phyloP scores from a whole-genome alignment of 2,888 invertebrate species.

The Drosophila anomelani region DNA sequence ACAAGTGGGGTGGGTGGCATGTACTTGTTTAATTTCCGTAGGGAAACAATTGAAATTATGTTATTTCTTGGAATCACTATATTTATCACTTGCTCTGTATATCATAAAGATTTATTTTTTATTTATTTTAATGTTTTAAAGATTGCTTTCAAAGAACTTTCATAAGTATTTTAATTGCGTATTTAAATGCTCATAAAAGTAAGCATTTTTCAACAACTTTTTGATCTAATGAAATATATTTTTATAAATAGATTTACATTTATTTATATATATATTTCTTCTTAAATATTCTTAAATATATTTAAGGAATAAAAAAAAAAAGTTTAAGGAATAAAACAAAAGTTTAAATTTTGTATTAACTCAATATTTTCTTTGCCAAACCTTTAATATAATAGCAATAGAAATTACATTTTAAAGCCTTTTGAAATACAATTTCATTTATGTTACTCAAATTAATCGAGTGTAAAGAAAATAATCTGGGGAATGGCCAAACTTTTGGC shows the following conservation, averaged over 20 bases:
- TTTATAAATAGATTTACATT: too few species aligned
- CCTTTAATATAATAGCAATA: too few species aligned
- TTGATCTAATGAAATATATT: too few species aligned
- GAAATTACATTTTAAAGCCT: too few species aligned
- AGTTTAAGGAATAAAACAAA: background rate
- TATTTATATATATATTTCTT: too few species aligned
- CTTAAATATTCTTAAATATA: too few species aligned
- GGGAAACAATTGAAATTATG: background rate
- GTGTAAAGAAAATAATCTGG: constrained; percentile 1
- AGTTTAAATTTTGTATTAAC: background rate
- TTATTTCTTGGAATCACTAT: background rate
- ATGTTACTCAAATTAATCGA: background rate
- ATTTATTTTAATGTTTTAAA: background rate
- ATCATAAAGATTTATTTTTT: background rate
- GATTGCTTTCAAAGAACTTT: background rate
- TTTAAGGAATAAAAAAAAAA: background rate
- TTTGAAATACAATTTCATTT: background rate
- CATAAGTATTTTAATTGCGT: background rate
- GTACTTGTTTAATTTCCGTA: background rate
- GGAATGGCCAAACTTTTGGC: constrained; percentile 19
- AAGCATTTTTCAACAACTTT: background rate
- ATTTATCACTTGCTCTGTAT: background rate
- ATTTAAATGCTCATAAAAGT: background rate
- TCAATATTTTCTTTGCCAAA: background rate
- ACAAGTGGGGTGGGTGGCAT: background rate